These are phyloP conservation scores for Oxyruncus cristatus DNA, from an alignment of 2,113 vertebrate genomes.

Conservation along the genomic window DNA sequence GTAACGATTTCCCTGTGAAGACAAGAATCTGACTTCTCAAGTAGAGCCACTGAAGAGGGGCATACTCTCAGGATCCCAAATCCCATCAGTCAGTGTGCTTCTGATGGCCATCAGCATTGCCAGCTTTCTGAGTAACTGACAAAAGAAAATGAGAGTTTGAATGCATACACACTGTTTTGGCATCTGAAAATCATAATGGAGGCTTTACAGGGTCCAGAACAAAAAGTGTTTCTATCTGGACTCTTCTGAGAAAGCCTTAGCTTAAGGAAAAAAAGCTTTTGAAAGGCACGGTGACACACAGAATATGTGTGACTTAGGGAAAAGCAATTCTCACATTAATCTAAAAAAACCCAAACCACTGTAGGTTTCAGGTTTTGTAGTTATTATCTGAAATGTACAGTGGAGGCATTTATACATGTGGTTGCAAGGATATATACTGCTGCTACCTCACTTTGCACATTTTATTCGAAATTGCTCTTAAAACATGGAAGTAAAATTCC, in stretches of 20 bases:
- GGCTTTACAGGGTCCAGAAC: background rate
- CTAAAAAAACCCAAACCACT: background rate
- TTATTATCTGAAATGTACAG: background rate
- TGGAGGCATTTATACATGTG: background rate
- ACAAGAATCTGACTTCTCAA: background rate
- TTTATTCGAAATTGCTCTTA: background rate
- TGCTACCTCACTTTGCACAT: background rate
- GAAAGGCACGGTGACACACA: background rate
- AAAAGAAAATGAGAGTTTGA: background rate
- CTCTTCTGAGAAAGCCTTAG: background rate
- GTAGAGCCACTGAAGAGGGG: background rate
- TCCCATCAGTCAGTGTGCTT: background rate
- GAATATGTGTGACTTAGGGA: background rate
- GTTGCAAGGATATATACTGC: background rate
- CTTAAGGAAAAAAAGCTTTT: background rate
- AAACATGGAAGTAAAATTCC: background rate
- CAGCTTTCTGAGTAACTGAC: background rate
- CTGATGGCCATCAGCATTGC: background rate
- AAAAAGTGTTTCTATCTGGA: background rate
- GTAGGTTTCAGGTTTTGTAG: background rate
- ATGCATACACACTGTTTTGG: background rate
- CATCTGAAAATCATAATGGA: background rate
- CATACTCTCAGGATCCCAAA: background rate
- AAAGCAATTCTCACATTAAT: background rate
- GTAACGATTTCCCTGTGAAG: background rate